phyloP scores from a whole-genome alignment of 2,113 vertebrate genomes.

The Egretta garzetta region DNA sequence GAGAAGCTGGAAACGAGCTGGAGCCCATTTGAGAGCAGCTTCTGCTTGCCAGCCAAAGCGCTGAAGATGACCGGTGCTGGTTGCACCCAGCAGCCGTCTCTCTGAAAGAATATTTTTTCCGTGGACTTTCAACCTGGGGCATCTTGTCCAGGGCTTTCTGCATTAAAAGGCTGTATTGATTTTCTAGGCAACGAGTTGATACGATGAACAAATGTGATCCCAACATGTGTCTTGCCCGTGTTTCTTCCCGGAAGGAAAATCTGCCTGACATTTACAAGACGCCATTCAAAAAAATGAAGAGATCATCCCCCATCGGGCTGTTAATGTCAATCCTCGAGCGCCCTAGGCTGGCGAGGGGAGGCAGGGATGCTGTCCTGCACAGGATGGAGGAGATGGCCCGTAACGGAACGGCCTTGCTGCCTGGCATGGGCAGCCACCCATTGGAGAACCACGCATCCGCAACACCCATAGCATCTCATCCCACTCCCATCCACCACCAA shows the following conservation, averaged over 20 bases:
- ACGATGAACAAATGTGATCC: not conserved
- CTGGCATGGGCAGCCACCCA: not conserved
- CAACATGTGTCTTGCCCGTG: not conserved
- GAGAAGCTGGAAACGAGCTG: not conserved
- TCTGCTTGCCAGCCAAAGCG: not conserved
- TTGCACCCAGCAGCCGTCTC: not conserved
- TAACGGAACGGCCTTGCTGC: not conserved
- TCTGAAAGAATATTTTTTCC: not conserved
- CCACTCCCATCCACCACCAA: not conserved
- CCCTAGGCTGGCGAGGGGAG: not conserved
- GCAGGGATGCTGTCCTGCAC: not conserved
- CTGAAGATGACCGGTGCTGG: not conserved
- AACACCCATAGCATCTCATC: not conserved
- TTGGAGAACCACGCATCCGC: no score
- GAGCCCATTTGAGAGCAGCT: not conserved
- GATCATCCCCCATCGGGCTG: not conserved
- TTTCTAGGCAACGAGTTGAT: not conserved
- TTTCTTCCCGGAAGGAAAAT: not conserved
- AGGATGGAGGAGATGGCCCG: fast-evolving
- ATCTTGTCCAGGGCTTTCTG: not conserved
- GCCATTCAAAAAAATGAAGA: not conserved
- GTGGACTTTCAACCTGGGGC: not conserved
- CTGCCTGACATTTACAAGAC: not conserved
- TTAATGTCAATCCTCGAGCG: fast-evolving
- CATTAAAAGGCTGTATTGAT: not conserved